phyloP scores from a whole-genome alignment of 2,888 invertebrate species.

The Nephrotoma appendiculata region DNA sequence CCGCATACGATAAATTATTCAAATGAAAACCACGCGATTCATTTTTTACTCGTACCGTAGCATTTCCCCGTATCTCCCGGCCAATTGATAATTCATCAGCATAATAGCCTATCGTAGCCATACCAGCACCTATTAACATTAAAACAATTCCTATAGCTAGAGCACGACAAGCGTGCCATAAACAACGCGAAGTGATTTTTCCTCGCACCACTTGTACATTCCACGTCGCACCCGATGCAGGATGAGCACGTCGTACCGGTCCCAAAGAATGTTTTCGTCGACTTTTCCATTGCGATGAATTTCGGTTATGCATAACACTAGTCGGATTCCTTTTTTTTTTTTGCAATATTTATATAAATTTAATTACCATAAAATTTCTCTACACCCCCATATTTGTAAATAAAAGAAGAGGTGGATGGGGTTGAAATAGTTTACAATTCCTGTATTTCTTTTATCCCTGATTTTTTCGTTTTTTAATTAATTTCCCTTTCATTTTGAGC shows the following conservation, averaged over 20 bases:
- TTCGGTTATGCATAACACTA: constrained; percentile 25
- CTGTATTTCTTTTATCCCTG: not conserved
- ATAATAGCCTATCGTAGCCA: constrained; percentile 85
- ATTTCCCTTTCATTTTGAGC: not conserved
- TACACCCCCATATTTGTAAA: not conserved
- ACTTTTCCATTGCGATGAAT: constrained; percentile 23
- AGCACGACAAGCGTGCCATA: constrained; percentile 91
- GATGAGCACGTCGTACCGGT: constrained; percentile 53
- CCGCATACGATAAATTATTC: constrained; percentile 87
- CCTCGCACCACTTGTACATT: constrained; percentile 74
- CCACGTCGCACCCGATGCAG: constrained; percentile 71
- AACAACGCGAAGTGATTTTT: constrained; percentile 75
- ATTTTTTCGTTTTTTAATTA: not conserved
- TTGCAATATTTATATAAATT: not conserved
- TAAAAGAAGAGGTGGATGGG: not conserved
- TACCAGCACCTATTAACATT: constrained; percentile 77
- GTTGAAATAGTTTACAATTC: not conserved
- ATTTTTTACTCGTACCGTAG: constrained; percentile 64
- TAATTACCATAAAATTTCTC: not conserved
- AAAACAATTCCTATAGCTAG: constrained; percentile 74
- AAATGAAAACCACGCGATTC: constrained; percentile 72
- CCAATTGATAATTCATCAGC: constrained; percentile 67
- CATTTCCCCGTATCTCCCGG: constrained; percentile 63
- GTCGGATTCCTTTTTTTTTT: not conserved
- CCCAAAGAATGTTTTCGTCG: constrained; percentile 34